These are phyloP conservation scores for Diogma glabrata DNA, from an alignment of 2,888 invertebrate genomes.

Conservation along the genomic window DNA sequence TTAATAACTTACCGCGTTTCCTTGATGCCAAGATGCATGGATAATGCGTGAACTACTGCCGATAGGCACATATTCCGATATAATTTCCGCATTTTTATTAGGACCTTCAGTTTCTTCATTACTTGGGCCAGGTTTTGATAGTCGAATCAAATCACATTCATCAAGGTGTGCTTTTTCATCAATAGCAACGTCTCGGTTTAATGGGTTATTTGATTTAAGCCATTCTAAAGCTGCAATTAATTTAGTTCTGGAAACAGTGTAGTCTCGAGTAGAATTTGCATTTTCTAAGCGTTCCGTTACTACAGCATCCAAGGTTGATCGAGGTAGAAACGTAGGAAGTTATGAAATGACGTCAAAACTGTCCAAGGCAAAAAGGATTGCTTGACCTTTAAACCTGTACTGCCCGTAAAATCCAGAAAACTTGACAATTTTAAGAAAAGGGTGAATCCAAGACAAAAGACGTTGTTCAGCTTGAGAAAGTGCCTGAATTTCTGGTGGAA, in stretches of 20 bases:
- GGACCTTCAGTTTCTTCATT: no score
- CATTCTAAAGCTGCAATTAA: conserved; percentile 11
- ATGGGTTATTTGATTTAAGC: conserved; percentile 15
- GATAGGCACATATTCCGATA: no score
- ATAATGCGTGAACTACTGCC: conserved; percentile 18
- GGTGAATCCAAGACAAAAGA: no score
- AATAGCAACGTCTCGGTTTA: conserved; percentile 13
- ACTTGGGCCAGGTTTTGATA: no score
- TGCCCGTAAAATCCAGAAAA: no score
- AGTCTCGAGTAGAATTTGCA: conserved; percentile 5
- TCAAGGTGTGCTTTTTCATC: neutral
- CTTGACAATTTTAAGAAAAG: no score
- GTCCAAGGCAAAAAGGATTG: conserved; percentile 18
- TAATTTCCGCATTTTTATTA: no score
- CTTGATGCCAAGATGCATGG: conserved; percentile 24
- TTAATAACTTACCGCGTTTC: conserved; percentile 17
- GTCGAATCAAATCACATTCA: neutral
- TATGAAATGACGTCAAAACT: conserved; percentile 15
- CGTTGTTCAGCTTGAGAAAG: no score
- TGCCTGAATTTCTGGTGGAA: no score
- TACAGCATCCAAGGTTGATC: neutral
- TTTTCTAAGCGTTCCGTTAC: conserved; percentile 1
- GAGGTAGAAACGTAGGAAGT: conserved; percentile 2
- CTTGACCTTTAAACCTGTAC: conserved; percentile 17
- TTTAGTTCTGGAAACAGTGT: conserved; percentile 1